Conservation (phyloP, 2,797 vertebrate genomes). For the Chelon auratus region DNA sequence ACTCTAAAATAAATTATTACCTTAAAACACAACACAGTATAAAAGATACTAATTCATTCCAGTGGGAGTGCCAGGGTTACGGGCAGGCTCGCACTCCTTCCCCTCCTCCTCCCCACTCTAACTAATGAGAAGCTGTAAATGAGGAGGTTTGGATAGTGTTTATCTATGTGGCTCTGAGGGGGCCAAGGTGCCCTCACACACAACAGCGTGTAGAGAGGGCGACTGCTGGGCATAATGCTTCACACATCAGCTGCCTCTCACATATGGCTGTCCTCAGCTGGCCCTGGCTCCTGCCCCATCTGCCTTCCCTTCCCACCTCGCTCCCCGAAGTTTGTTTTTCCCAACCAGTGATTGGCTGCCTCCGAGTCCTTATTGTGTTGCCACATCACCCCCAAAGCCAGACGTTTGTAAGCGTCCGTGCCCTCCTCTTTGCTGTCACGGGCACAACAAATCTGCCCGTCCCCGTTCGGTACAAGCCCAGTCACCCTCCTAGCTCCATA, state of each 20-base stretch:
- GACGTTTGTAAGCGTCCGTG: slow-evolving; percentile 37
- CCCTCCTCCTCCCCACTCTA: slow-evolving; percentile 74
- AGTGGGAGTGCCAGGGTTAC: slow-evolving; percentile 63
- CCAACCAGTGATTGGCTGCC: slow-evolving; percentile 54
- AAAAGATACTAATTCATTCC: slow-evolving; percentile 69
- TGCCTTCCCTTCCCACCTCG: slow-evolving; percentile 65
- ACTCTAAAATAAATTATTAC: slow-evolving; percentile 59
- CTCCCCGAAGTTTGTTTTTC: slow-evolving; percentile 68
- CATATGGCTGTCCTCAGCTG: slow-evolving; percentile 73
- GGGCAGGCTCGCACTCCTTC: slow-evolving; percentile 33
- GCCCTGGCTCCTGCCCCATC: slow-evolving; percentile 69
- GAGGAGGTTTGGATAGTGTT: slow-evolving; percentile 75
- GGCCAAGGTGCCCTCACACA: slow-evolving; percentile 82
- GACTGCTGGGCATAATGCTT: slow-evolving; percentile 82
- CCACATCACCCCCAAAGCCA: slow-evolving; percentile 50
- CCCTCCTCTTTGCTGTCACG: slow-evolving; percentile 60
- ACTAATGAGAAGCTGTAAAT: slow-evolving; percentile 82
- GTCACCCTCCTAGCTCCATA: slow-evolving; percentile 47
- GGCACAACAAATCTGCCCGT: slow-evolving; percentile 56
- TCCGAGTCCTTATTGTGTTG: slow-evolving; percentile 58
- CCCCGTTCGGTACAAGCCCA: slow-evolving; percentile 33
- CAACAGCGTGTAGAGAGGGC: slow-evolving; percentile 70
- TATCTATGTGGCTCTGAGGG: slow-evolving; percentile 70
- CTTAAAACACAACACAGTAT: slow-evolving; percentile 64
- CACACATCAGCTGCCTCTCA: slow-evolving; percentile 82